Evolutionary conservation across 2,888 invertebrate species (phyloP), one percentile per base, ranked within the genome.

Genomic region (Chesias legatella): DNA sequence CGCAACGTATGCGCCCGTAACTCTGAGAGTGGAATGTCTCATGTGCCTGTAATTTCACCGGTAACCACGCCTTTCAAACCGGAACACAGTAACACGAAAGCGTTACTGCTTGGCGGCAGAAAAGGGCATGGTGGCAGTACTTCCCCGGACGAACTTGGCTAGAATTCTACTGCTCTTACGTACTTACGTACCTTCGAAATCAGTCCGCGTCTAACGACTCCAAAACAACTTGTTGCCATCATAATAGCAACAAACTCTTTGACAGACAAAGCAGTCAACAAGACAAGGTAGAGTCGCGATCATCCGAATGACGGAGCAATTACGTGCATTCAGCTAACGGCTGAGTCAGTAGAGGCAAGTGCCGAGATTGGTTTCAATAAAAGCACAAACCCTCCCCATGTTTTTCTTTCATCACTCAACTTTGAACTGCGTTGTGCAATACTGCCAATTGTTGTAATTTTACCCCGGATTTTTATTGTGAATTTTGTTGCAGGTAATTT

Each of bases 321-420:
- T 85, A 86, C 78, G 77, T 73, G 76, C 80, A 78, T 82, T 82
- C 77, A 83, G 70, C 75, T 72, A 66, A 58, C 64, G 66, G 77
- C 74, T 74, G 77, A 83, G 81, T 77, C 77, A 79, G 78, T 65
- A 74, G 76, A 68, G 76, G 73, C 83, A 83, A 85, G 81, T 83
- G 85, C 70, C 73, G 78, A 80, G 85, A 88, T 88, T 81, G 84
- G 83, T 85, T 84, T 81, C 83, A 83, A 88, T 85, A 86, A 85
- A 86, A 85, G 83, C 79, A 73, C 83, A 82, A 70, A 17, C 79
- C 79, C 69, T 79, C 79, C 76, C 81, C 77, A 73, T 82, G 85
- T 86, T 86, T 83, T 85, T 84, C 85, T 85, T 85, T 85, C 82
- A 82, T 82, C 84, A 72, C 70, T 75, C 61, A 69, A 75, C 73